phyloP scores from a whole-genome alignment of 2,113 vertebrate genomes.

The Cephalopholis sonnerati region DNA sequence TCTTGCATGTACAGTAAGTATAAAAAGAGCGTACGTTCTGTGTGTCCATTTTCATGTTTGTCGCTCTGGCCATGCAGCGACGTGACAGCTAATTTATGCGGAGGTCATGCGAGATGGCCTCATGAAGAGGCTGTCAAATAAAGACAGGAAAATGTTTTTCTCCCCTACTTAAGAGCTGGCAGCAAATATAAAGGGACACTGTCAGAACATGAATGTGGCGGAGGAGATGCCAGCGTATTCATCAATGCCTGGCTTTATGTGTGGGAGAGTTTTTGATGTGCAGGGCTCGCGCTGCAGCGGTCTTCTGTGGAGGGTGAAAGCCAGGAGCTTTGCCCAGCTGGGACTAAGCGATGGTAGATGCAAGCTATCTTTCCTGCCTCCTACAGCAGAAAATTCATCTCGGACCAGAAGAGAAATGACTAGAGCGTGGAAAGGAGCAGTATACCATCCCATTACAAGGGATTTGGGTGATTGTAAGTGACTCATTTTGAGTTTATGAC shows the following conservation, averaged over 20 bases:
- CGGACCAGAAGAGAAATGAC: conserved; percentile 17
- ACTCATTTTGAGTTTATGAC: conserved; percentile 34
- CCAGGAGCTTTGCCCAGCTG: conserved; percentile 79
- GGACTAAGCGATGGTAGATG: conserved; percentile 54
- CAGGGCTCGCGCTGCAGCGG: conserved; percentile 55
- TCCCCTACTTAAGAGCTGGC: conserved; percentile 80
- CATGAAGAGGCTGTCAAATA: conserved; percentile 79
- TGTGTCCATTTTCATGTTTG: conserved; percentile 29
- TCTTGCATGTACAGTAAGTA: neutral
- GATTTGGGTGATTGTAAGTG: conserved; percentile 23
- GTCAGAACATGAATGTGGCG: conserved; percentile 78
- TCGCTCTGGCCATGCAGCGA: conserved; percentile 27
- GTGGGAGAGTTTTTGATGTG: conserved; percentile 77
- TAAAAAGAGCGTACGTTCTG: neutral
- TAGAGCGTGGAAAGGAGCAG: conserved; percentile 10
- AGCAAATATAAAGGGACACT: conserved; percentile 80
- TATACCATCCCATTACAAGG: conserved; percentile 7
- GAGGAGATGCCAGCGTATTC: conserved; percentile 76
- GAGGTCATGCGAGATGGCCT: conserved; percentile 68
- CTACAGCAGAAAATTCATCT: conserved; percentile 36
- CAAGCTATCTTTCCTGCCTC: conserved; percentile 63
- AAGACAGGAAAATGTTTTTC: conserved; percentile 80
- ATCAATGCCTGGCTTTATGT: conserved; percentile 83
- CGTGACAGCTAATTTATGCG: conserved; percentile 65
- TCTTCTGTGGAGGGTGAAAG: conserved; percentile 67